Conservation (phyloP, 2,113 vertebrate genomes). For the Tenrec ecaudatus region DNA sequence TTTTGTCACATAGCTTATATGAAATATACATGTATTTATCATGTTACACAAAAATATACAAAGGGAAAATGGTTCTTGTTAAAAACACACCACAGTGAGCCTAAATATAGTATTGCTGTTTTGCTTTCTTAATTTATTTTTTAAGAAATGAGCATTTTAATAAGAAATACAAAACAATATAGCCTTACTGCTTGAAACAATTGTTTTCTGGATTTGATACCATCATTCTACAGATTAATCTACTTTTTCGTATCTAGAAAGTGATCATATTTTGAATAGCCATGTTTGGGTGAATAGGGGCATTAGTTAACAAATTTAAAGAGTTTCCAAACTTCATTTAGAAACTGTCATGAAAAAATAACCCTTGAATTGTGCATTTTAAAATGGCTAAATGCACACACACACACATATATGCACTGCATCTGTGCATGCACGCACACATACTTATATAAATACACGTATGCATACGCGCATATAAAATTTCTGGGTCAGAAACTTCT, state of each 20-base stretch:
- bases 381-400: too few species aligned
- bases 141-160: not conserved
- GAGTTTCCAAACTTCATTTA: not conserved
- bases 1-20: not conserved
- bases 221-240: not conserved
- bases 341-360: too few species aligned
- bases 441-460: too few species aligned
- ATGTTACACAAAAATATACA: not conserved
- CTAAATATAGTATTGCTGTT: conserved; percentile 30
- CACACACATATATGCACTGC: too few species aligned
- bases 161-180: conserved; percentile 16
- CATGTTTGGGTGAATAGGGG: not conserved
- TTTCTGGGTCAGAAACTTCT: not conserved
- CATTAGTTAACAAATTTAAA: conserved; percentile 14
- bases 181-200: conserved; percentile 2
- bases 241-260: not conserved
- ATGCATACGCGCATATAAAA: too few species aligned
- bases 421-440: too few species aligned
- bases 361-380: too few species aligned
- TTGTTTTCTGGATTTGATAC: conserved; percentile 8
- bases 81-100: not conserved
- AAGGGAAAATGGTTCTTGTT: not conserved
- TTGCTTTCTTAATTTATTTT: conserved; percentile 37
- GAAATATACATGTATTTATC: not conserved
- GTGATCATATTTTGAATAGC: too few species aligned